These are phyloP conservation scores for Stramonita haemastoma DNA, from an alignment of 2,888 invertebrate species.

Conservation along the genomic window DNA sequence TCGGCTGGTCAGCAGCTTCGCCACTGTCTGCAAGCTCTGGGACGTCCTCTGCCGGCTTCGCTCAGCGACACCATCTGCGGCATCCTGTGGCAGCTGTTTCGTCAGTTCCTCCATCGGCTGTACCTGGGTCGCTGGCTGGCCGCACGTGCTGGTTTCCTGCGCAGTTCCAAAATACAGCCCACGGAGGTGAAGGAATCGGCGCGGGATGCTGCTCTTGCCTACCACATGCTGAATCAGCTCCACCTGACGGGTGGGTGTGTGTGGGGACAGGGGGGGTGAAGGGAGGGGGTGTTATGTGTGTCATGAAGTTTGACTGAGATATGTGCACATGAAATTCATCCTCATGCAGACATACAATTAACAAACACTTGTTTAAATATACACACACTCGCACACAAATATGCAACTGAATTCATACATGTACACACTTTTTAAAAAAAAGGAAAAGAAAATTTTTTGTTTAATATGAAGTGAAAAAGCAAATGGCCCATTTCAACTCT, in stretches of 20 bases:
- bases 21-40: conserved; percentile 86
- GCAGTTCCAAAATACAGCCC: conserved; percentile 76
- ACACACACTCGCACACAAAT: too few relatives aligned
- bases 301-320: too few relatives aligned
- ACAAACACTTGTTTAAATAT: too few relatives aligned
- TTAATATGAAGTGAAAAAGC: too few relatives aligned
- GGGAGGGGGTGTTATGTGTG: too few relatives aligned
- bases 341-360: too few relatives aligned
- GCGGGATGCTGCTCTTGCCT: conserved; percentile 81
- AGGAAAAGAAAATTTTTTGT: too few relatives aligned
- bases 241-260: conserved; percentile 82
- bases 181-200: conserved; percentile 72
- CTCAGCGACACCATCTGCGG: conserved; percentile 85
- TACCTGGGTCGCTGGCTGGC: conserved; percentile 90
- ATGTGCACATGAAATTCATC: too few relatives aligned
- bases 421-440: too few relatives aligned
- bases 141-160: conserved; percentile 86
- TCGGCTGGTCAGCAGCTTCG: conserved; percentile 82
- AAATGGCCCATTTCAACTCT: too few relatives aligned
- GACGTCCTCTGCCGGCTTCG: conserved; percentile 85
- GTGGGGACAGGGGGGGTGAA: too few relatives aligned
- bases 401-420: too few relatives aligned
- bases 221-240: conserved; percentile 90
- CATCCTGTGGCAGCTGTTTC: conserved; percentile 88
- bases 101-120: conserved; percentile 89